phyloP scores from a whole-genome alignment of 2,113 vertebrate species.

The Gallinago paraguaiae region DNA sequence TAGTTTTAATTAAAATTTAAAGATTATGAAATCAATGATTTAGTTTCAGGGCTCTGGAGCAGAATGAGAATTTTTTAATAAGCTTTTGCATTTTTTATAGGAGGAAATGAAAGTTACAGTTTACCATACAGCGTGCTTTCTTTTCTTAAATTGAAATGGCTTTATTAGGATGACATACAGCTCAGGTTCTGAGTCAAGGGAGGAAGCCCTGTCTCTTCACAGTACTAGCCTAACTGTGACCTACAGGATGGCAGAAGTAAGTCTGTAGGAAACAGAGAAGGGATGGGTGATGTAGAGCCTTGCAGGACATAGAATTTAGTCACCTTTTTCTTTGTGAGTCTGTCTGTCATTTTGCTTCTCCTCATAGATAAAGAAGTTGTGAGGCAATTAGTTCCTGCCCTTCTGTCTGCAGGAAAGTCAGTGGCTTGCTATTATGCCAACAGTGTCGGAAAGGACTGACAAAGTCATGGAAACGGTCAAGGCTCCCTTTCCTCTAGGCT shows the following conservation, averaged over 20 bases:
- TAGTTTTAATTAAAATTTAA: constrained; percentile 72
- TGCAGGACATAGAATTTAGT: neutral
- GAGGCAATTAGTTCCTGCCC: neutral
- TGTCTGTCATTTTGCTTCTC: neutral
- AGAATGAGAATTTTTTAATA: constrained; percentile 51
- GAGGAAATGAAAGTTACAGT: constrained; percentile 35
- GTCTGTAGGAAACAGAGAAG: neutral
- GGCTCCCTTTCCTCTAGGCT: neutral
- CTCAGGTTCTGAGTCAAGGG: neutral
- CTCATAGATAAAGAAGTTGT: neutral
- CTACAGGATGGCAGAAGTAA: rapidly evolving
- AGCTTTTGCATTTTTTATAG: constrained; percentile 59
- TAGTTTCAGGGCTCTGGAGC: constrained; percentile 44
- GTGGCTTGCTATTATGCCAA: neutral
- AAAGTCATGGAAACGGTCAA: neutral
- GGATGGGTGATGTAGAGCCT: neutral
- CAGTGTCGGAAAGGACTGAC: neutral
- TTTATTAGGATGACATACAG: neutral
- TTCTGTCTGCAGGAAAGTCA: neutral
- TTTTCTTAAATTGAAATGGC: neutral
- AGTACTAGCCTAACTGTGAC: neutral
- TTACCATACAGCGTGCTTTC: neutral
- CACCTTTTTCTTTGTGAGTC: neutral
- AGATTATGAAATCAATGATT: constrained; percentile 62
- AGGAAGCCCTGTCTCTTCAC: neutral